Evolutionary conservation across 2,113 vertebrate species (phyloP).

Genomic region (Pelodiscus sinensis): DNA sequence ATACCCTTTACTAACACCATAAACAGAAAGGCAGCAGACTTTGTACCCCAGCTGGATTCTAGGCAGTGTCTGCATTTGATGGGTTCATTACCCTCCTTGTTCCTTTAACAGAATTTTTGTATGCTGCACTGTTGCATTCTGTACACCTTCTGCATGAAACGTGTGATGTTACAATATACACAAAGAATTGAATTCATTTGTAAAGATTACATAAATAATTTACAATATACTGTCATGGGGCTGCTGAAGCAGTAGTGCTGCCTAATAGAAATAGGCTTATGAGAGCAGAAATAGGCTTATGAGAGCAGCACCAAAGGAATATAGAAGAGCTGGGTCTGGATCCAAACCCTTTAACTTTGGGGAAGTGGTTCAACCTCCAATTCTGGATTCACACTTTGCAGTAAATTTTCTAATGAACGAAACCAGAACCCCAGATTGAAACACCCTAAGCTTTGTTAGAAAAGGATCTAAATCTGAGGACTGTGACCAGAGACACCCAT

Average conservation of each 20-base stretch:
- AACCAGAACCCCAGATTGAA: fast-evolving
- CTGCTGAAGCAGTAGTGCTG: constrained; percentile 37
- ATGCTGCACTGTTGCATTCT: constrained; percentile 53
- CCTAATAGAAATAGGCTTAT: constrained; percentile 3
- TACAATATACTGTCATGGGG: constrained; percentile 30
- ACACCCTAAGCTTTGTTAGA: neutral
- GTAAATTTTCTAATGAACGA: constrained; percentile 20
- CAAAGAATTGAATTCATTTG: constrained; percentile 46
- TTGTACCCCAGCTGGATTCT: constrained; percentile 1
- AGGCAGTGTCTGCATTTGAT: constrained; percentile 19
- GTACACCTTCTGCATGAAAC: constrained; percentile 65
- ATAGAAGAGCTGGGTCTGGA: neutral
- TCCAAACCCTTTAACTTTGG: neutral
- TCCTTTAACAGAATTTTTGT: neutral
- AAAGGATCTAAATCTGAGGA: fast-evolving
- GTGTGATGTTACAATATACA: constrained; percentile 57
- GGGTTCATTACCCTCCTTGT: constrained; percentile 16
- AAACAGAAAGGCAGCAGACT: constrained; percentile 1
- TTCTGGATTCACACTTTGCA: constrained; percentile 1
- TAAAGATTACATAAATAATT: constrained; percentile 52
- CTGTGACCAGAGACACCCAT: neutral
- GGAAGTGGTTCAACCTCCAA: neutral
- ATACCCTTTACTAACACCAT: neutral
- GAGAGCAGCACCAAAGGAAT: constrained; percentile 37
- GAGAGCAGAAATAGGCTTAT: constrained; percentile 14